Evolutionary conservation across 2,113 vertebrate genomes (phyloP), one percentile per base, ranked within the genome.

Genomic region (Mystacornis crossleyi): DNA sequence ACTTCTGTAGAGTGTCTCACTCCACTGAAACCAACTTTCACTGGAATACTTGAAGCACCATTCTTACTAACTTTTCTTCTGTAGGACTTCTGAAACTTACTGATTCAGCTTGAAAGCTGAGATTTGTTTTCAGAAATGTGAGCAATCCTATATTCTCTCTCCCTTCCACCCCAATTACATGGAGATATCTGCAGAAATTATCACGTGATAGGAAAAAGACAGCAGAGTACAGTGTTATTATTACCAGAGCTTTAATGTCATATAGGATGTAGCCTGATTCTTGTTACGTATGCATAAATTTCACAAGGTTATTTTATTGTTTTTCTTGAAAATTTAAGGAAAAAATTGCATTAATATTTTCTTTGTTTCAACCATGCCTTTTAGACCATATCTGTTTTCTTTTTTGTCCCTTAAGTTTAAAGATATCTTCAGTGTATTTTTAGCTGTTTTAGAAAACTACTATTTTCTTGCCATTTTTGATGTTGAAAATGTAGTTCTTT

Each of bases 131-230:
- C 14, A 57, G 40, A 84, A 74, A 51, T 12, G 5, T 12, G 10
- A 64, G 4, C 12, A 81, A 43, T 3, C 0, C 1, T 0, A 2
- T 77, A 6, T 12, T 74, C 3, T 3, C 2, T 8, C 10, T 45
- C 12, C 3, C 9, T 18, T 14, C 8, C 1, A 1, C 4, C 7
- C 12, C 8, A 18, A 12, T 26, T 53, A 43, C 0, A 2, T 18
- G 18, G 26, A 66, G 53, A 65, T 2, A 42, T 51, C 24, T 73
- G 40, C 10, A 60, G 47, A 74, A 74, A 29, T 61, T 26, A 25
- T 31, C 23, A 8, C 10, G 20, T 9, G 11, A 31, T 23, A 47
- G 9, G n/a, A 81, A 55, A 58, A 85, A 57, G 9, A 2, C 15
- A 84, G 25, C 25, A 9, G 24, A 77, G 3, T 47, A 61, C 11